Conservation (phyloP, 2,113 vertebrate genomes). For the Anseranas semipalmata region DNA sequence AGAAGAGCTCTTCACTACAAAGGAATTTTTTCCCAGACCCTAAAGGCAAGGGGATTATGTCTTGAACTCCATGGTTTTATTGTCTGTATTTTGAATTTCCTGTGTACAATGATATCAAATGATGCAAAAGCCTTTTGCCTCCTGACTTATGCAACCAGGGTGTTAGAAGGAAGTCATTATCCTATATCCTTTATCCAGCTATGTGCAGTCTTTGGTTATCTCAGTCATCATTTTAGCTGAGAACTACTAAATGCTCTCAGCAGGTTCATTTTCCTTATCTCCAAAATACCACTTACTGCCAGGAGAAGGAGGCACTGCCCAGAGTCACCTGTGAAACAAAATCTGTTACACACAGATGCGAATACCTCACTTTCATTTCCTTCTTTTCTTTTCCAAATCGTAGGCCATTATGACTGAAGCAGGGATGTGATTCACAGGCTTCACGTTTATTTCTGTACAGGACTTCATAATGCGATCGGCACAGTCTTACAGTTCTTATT, state of each 20-base stretch:
- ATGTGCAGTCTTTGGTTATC: neutral
- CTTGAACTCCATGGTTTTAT: neutral
- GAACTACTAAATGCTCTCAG: neutral
- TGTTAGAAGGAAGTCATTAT: neutral
- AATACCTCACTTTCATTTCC: neutral
- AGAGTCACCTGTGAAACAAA: neutral
- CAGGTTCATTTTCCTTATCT: neutral
- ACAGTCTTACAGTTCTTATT: neutral
- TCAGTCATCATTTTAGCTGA: neutral
- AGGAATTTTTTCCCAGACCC: neutral
- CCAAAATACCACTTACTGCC: neutral
- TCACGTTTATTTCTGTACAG: constrained; percentile 15
- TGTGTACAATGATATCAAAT: neutral
- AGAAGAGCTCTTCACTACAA: neutral
- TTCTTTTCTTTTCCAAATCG: neutral
- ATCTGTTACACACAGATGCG: neutral
- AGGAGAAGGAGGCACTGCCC: neutral
- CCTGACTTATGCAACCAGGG: neutral
- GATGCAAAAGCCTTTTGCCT: neutral
- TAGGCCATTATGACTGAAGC: rapidly evolving
- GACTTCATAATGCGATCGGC: constrained; percentile 19
- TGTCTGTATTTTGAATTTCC: neutral
- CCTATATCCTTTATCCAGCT: neutral
- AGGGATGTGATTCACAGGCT: neutral
- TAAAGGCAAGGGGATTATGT: neutral